Evolutionary conservation across 2,888 invertebrate species (phyloP).

Genomic region (Arge pagana): DNA sequence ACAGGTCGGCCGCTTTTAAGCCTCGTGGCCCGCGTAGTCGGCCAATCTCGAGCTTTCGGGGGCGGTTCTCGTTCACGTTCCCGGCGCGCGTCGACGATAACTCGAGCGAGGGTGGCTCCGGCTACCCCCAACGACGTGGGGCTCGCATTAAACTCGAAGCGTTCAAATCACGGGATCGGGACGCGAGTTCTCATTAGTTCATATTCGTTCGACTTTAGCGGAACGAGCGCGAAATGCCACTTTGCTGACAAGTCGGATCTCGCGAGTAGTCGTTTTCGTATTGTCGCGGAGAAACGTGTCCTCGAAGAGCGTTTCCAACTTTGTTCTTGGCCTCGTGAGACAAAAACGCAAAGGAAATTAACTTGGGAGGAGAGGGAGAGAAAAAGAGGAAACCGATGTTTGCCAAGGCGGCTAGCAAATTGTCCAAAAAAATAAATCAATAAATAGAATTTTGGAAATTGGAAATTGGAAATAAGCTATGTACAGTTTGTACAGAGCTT

Average conservation of each 20-base stretch:
- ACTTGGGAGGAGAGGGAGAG: too few relatives aligned
- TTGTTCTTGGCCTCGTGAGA: too few relatives aligned
- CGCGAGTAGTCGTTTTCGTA: too few relatives aligned
- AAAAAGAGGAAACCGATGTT: too few relatives aligned
- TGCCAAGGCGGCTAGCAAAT: too few relatives aligned
- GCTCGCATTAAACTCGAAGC: slow-evolving; percentile 39
- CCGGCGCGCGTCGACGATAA: slow-evolving; percentile 21
- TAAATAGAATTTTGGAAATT: slow-evolving; percentile 53
- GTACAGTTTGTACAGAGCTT: slow-evolving; percentile 59
- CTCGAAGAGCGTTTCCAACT: too few relatives aligned
- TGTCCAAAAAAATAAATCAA: slow-evolving; percentile 30
- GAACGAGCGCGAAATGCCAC: too few relatives aligned
- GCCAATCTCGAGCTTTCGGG: slow-evolving; percentile 45
- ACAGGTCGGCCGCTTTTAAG: slow-evolving; percentile 9
- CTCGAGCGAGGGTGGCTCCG: slow-evolving; percentile 30
- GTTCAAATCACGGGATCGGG: slow-evolving; percentile 54
- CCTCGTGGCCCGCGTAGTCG: slow-evolving; percentile 37
- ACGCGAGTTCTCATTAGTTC: slow-evolving; percentile 29
- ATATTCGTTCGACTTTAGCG: too few relatives aligned
- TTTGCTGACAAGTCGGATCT: too few relatives aligned
- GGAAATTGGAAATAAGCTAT: slow-evolving; percentile 52
- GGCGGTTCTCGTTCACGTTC: slow-evolving; percentile 48
- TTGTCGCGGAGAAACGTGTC: too few relatives aligned
- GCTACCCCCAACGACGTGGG: slow-evolving; percentile 16
- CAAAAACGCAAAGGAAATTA: too few relatives aligned